Conservation (phyloP, 2,113 vertebrate species). For the Coracopsis vasa region DNA sequence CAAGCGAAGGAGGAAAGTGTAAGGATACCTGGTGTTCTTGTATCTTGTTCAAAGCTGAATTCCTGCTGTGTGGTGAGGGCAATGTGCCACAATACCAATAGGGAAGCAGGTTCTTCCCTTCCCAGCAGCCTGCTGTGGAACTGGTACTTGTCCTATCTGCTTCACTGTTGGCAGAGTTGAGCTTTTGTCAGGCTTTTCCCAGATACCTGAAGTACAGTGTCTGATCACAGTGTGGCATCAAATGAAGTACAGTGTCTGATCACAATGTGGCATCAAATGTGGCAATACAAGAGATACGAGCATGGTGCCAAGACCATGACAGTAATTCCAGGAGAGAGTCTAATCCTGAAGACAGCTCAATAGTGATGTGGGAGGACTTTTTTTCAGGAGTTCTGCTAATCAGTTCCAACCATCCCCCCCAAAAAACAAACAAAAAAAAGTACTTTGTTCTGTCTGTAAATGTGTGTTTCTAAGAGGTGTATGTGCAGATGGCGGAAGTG, state of each 20-base stretch:
- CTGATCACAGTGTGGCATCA: neutral
- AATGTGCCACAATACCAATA: neutral
- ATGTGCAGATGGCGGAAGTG: neutral
- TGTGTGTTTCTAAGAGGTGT: neutral
- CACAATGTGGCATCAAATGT: rapidly evolving
- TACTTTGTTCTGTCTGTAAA: neutral
- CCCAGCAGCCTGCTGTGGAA: neutral
- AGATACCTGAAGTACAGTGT: neutral
- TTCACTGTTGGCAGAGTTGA: neutral
- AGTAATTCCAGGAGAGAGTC: neutral
- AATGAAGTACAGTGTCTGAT: neutral
- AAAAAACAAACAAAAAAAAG: no score
- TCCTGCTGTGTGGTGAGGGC: neutral
- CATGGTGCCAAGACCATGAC: neutral
- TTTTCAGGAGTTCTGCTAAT: neutral
- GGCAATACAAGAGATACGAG: neutral
- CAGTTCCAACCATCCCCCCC: rapidly evolving
- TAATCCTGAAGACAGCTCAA: neutral
- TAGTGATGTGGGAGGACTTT: neutral
- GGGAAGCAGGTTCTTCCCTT: neutral
- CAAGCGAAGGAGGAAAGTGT: neutral
- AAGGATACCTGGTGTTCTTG: neutral
- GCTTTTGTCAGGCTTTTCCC: neutral
- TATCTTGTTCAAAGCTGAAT: neutral
- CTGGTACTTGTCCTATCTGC: neutral